Percentiles rank a stretch among this genome's conserved stretches.
Evolutionary conservation across 2,113 vertebrate species (phyloP).

Genomic region (Tupaia tana): DNA sequence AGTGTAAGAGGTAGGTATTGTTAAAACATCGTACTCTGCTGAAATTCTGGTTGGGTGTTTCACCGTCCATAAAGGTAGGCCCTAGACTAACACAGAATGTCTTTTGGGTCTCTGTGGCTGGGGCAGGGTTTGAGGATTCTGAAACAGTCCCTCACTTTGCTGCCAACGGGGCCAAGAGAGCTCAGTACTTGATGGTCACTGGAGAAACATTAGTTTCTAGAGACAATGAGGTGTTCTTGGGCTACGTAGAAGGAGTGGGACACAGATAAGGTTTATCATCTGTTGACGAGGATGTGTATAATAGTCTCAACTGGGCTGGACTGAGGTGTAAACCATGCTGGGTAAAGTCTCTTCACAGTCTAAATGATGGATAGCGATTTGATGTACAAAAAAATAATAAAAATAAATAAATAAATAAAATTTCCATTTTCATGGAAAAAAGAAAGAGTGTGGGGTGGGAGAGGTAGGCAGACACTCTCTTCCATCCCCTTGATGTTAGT

Average conservation of each 20-base stretch:
- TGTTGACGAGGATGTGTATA: too few relatives aligned
- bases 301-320: too few relatives aligned
- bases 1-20: background rate
- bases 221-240: background rate
- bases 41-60: constrained; percentile 10
- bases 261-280: too few relatives aligned
- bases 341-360: too few relatives aligned
- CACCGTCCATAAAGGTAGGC: background rate
- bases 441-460: background rate
- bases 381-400: too few relatives aligned
- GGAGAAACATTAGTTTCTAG: background rate
- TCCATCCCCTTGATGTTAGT: background rate
- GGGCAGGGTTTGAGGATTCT: background rate
- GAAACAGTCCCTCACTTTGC: background rate
- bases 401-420: too few relatives aligned
- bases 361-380: too few relatives aligned
- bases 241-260: background rate
- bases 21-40: background rate
- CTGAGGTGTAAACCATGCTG: too few relatives aligned
- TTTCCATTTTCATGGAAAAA: too few relatives aligned
- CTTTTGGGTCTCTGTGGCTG: background rate
- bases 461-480: background rate
- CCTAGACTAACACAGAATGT: background rate
- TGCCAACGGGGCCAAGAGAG: background rate
- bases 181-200: background rate